Percentiles rank a stretch among this genome's conserved stretches.
Conservation (phyloP, 2,888 invertebrate genomes). For the Allophyes oxyacanthae region DNA sequence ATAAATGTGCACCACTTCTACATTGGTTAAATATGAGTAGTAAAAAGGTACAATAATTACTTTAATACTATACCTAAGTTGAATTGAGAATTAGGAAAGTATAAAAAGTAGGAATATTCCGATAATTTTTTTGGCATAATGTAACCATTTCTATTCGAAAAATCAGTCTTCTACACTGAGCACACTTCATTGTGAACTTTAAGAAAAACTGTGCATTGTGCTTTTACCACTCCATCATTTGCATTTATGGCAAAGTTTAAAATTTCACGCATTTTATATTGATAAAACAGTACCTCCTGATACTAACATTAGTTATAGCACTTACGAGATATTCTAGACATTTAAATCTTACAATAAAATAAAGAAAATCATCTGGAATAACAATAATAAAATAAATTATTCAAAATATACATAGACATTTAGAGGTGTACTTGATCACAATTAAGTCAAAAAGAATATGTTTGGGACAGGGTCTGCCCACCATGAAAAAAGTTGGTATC, state of each 20-base stretch:
- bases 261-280: constrained; percentile 29
- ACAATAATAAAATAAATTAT: constrained; percentile 66
- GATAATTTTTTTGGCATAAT: constrained; percentile 68
- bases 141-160: constrained; percentile 66
- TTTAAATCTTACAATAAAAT: constrained; percentile 57
- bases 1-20: constrained; percentile 72
- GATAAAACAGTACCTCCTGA: constrained; percentile 30
- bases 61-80: constrained; percentile 43
- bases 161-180: constrained; percentile 87
- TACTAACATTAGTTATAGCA: constrained; percentile 35
- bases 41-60: constrained; percentile 49
- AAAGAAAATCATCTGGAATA: constrained; percentile 55
- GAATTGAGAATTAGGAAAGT: constrained; percentile 56
- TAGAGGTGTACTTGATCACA: constrained; percentile 65
- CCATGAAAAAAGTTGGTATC: too few species aligned
- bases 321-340: constrained; percentile 49
- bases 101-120: constrained; percentile 62
- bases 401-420: constrained; percentile 65
- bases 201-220: constrained; percentile 65
- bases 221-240: constrained; percentile 42
- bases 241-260: constrained; percentile 42
- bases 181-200: constrained; percentile 67
- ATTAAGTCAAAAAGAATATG: constrained; percentile 32
- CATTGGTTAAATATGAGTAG: constrained; percentile 61
- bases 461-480: too few species aligned